These are phyloP conservation scores for Brachymystax lenok DNA, from an alignment of 2,797 vertebrate genomes.

Conservation along the genomic window DNA sequence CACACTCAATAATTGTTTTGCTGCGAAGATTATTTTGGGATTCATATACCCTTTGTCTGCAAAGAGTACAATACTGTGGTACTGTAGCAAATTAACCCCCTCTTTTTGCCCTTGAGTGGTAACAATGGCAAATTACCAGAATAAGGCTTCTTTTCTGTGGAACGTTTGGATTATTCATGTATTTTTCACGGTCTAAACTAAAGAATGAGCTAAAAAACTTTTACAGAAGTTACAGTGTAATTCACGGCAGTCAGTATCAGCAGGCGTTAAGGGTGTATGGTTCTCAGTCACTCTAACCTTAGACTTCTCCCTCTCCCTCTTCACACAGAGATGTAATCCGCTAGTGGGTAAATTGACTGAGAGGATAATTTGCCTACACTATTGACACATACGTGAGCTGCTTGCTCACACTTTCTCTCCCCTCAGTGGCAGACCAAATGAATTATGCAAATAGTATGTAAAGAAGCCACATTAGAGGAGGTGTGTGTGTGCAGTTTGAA, in stretches of 20 bases:
- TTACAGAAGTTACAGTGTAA: not conserved
- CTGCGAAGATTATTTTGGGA: not conserved
- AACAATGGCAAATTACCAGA: constrained; percentile 22
- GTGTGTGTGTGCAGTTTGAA: not conserved
- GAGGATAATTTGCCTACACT: constrained; percentile 25
- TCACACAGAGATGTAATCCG: constrained; percentile 14
- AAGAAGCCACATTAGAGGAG: constrained; percentile 11
- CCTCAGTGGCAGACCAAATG: constrained; percentile 22
- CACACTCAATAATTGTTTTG: not conserved
- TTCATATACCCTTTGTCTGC: not conserved
- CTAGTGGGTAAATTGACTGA: constrained; percentile 29
- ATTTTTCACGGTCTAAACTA: constrained; percentile 8
- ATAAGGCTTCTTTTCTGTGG: not conserved
- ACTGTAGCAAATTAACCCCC: not conserved
- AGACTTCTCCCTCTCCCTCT: not conserved
- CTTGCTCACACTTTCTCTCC: constrained; percentile 9
- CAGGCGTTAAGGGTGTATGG: not conserved
- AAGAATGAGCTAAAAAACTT: constrained; percentile 2
- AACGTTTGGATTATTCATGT: constrained; percentile 29
- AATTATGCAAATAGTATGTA: constrained; percentile 26
- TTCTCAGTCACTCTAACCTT: not conserved
- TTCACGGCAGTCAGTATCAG: not conserved
- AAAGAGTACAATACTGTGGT: not conserved
- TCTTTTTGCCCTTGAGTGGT: constrained; percentile 12
- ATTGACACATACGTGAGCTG: constrained; percentile 13